phyloP scores from a whole-genome alignment of 2,113 vertebrate species.

The Ammodytes dubius region DNA sequence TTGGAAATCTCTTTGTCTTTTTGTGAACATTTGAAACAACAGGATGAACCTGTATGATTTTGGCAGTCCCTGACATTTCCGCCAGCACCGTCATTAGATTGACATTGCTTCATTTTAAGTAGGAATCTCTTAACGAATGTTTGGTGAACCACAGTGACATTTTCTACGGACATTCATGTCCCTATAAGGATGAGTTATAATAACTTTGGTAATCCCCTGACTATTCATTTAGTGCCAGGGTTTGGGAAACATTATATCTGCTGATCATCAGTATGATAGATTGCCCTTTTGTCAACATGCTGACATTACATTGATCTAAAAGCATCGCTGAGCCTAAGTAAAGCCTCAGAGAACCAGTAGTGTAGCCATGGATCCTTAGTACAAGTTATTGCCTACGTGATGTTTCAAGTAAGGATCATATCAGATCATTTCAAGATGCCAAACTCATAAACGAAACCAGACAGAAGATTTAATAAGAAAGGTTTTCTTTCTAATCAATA shows the following conservation, averaged over 20 bases:
- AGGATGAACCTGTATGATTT: too few species aligned
- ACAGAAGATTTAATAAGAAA: not conserved
- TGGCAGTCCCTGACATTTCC: too few species aligned
- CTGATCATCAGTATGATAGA: not conserved
- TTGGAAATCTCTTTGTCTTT: too few species aligned
- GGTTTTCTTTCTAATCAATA: not conserved
- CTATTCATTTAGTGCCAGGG: too few species aligned
- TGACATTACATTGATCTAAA: not conserved
- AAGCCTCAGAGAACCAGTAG: not conserved
- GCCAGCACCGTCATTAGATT: too few species aligned
- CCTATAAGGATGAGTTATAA: too few species aligned
- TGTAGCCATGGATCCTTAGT: not conserved
- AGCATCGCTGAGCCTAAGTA: not conserved
- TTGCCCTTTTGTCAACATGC: not conserved
- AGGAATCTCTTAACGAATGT: too few species aligned
- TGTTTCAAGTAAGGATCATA: not conserved
- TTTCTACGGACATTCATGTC: too few species aligned
- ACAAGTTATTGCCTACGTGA: not conserved
- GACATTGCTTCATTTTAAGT: too few species aligned
- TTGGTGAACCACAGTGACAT: too few species aligned
- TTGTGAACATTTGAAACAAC: too few species aligned
- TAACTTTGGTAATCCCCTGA: too few species aligned
- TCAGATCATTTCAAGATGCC: not conserved
- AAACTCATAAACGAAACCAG: not conserved
- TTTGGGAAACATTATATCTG: not conserved